Percentiles rank a stretch among this genome's conserved stretches.
These are phyloP conservation scores for Sinocyclocheilus grahami DNA, from an alignment of 2,113 vertebrate species.

Conservation along the genomic window DNA sequence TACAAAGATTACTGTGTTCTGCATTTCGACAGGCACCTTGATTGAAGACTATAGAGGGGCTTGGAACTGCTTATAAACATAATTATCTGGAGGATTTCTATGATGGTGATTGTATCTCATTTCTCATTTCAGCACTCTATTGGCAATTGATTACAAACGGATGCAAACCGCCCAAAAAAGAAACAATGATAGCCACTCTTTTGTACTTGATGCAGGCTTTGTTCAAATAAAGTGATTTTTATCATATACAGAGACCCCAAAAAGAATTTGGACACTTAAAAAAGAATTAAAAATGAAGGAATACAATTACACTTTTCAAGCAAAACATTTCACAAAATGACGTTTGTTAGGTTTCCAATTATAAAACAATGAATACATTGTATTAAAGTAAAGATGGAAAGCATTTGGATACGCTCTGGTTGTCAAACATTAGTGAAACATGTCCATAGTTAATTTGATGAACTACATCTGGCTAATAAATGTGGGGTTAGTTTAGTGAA, in stretches of 20 bases:
- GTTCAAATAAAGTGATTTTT: neutral
- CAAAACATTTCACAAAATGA: constrained; percentile 30
- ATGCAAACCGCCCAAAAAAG: constrained; percentile 12
- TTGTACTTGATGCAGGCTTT: neutral
- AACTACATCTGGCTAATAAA: constrained; percentile 10
- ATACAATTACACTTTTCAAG: constrained; percentile 34
- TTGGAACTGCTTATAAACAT: constrained; percentile 27
- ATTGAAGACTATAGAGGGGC: constrained; percentile 18
- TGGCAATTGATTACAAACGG: constrained; percentile 31
- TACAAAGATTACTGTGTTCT: constrained; percentile 58
- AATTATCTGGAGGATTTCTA: constrained; percentile 28
- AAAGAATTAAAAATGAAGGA: neutral
- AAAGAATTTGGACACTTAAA: neutral
- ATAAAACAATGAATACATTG: constrained; percentile 6
- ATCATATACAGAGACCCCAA: neutral
- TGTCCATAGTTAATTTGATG: constrained; percentile 12
- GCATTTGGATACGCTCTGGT: neutral
- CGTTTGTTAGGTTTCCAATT: neutral
- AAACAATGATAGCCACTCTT: neutral
- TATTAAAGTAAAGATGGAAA: neutral
- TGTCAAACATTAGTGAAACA: constrained; percentile 27
- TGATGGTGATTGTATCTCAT: constrained; percentile 22
- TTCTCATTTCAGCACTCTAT: constrained; percentile 37
- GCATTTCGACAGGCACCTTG: constrained; percentile 21
- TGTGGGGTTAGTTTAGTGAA: neutral